Conservation (phyloP, 1,140 invertebrate genomes). For the Harlomillsia oculata region DNA sequence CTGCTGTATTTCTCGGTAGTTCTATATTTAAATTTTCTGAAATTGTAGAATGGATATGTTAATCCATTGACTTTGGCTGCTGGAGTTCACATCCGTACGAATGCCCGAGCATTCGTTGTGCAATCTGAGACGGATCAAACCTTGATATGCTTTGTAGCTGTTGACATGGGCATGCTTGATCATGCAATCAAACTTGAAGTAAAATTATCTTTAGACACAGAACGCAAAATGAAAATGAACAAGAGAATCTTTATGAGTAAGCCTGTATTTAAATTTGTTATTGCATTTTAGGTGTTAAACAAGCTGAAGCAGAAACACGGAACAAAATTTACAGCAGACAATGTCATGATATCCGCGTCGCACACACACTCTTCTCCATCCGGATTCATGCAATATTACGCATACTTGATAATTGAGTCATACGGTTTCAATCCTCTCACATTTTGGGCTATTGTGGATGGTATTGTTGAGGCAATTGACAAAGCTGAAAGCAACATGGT, state of each 20-base stretch:
- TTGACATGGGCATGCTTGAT: conserved; percentile 15
- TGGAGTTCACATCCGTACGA: conserved; percentile 7
- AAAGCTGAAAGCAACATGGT: not conserved
- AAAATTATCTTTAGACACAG: not conserved
- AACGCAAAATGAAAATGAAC: not conserved
- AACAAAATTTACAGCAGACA: conserved; percentile 2
- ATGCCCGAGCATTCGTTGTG: conserved; percentile 15
- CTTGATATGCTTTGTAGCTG: not conserved
- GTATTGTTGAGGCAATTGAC: conserved; percentile 6
- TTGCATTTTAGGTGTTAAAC: conserved; percentile 16
- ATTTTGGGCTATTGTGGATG: conserved; percentile 14
- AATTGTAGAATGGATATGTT: conserved; percentile 12
- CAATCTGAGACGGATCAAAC: conserved; percentile 1
- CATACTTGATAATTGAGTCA: conserved; percentile 4
- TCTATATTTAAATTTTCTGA: too few relatives aligned
- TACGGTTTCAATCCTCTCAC: conserved; percentile 4
- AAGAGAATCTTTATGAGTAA: not conserved
- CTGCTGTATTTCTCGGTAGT: too few relatives aligned
- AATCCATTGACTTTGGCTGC: conserved; percentile 1
- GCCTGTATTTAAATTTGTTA: not conserved
- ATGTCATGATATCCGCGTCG: conserved; percentile 6
- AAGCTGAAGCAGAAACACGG: conserved; percentile 3
- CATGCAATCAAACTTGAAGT: conserved; percentile 17
- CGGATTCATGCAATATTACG: conserved; percentile 12
- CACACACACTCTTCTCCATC: conserved; percentile 11